Conservation (phyloP, 1,140 invertebrate genomes). For the Conus betulinus region DNA sequence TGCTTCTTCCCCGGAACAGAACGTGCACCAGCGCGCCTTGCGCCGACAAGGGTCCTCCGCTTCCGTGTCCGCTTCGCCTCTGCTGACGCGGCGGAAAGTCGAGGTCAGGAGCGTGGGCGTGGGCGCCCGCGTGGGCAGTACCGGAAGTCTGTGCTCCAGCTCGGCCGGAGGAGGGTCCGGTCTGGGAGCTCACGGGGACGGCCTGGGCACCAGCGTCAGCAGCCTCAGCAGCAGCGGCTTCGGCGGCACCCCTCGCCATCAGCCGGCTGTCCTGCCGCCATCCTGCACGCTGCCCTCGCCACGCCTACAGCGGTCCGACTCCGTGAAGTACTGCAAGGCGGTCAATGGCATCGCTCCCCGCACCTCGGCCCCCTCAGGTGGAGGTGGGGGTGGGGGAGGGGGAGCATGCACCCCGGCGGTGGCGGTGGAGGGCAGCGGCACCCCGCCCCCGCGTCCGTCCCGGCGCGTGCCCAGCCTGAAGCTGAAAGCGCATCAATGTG, state of each 20-base stretch:
- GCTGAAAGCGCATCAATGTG: slow-evolving; percentile 68
- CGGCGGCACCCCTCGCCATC: slow-evolving; percentile 88
- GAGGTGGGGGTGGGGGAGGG: background rate
- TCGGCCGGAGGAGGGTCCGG: background rate
- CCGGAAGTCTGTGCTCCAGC: background rate
- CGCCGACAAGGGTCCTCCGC: slow-evolving; percentile 30
- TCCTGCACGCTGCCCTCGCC: slow-evolving; percentile 53
- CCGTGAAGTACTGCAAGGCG: slow-evolving; percentile 68
- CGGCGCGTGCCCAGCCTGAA: slow-evolving; percentile 68
- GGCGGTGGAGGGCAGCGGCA: slow-evolving; percentile 42
- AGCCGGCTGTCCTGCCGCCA: slow-evolving; percentile 26
- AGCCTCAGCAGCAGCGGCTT: slow-evolving; percentile 75
- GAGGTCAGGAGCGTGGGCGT: background rate
- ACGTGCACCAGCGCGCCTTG: slow-evolving; percentile 6
- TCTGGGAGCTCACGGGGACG: background rate
- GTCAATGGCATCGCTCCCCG: slow-evolving; percentile 73
- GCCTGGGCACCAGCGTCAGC: slow-evolving; percentile 47
- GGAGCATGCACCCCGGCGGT: background rate
- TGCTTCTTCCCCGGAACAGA: slow-evolving; percentile 22
- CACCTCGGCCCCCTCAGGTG: slow-evolving; percentile 79
- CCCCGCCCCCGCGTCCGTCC: slow-evolving; percentile 57
- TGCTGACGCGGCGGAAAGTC: slow-evolving; percentile 22
- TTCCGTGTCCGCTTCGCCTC: slow-evolving; percentile 16
- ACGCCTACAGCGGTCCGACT: slow-evolving; percentile 65
- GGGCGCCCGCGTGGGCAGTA: background rate